A percentile compares a stretch with the other conserved stretches of the same genome.
Conservation (phyloP, 2,113 vertebrate species). For the Apus apus region DNA sequence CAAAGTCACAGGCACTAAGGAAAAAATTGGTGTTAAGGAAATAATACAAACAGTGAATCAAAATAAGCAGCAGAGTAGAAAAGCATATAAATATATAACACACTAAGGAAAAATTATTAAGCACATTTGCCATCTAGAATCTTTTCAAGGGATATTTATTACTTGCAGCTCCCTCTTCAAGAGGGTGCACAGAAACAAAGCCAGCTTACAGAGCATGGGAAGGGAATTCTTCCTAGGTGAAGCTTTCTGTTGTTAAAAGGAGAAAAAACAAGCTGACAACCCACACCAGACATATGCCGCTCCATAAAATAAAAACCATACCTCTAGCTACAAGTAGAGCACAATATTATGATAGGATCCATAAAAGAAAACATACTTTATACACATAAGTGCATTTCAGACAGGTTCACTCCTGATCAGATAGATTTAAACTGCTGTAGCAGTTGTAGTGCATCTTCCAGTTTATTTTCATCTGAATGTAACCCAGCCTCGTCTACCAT, state of each 20-base stretch:
- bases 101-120: neutral
- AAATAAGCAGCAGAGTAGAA: neutral
- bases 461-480: neutral
- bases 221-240: neutral
- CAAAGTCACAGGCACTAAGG: neutral
- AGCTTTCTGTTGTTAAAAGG: neutral
- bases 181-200: neutral
- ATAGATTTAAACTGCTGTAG: neutral
- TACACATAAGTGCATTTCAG: neutral
- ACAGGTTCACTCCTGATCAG: neutral
- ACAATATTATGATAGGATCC: neutral
- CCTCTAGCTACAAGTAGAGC: neutral
- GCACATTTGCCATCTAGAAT: neutral
- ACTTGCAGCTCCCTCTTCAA: neutral
- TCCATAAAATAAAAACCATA: neutral
- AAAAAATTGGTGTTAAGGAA: neutral
- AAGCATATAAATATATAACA: neutral
- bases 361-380: neutral
- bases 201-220: neutral
- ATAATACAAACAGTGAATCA: neutral
- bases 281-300: neutral
- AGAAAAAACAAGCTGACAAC: neutral
- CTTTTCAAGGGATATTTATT: neutral
- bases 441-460: neutral
- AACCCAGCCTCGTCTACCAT: neutral